Evolutionary conservation across 2,888 invertebrate genomes (phyloP).

Genomic region (Agonopterix alstromeriana): DNA sequence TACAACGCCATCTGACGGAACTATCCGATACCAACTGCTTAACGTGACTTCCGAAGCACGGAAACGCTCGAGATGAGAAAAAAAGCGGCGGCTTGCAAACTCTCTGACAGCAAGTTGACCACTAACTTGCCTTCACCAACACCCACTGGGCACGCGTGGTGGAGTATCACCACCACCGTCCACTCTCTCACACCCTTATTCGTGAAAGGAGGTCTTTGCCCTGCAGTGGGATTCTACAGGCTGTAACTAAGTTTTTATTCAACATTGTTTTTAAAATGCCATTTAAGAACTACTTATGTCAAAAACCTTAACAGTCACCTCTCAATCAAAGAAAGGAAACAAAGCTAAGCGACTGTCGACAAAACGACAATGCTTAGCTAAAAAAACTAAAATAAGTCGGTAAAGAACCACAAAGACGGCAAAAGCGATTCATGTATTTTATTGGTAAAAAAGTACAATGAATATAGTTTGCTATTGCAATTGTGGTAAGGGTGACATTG

Average conservation of each 20-base stretch:
- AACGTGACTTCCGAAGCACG: too few relatives aligned
- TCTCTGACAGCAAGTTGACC: too few relatives aligned
- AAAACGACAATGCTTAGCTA: conserved; percentile 21
- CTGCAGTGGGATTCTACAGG: too few relatives aligned
- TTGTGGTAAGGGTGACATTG: conserved; percentile 40
- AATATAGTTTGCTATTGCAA: conserved; percentile 42
- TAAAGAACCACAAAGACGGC: conserved; percentile 24
- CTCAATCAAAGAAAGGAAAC: conserved; percentile 22
- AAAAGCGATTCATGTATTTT: conserved; percentile 33
- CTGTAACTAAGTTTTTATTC: neutral
- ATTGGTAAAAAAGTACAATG: conserved; percentile 40
- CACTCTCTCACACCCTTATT: too few relatives aligned
- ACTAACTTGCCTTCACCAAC: too few relatives aligned
- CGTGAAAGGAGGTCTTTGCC: too few relatives aligned
- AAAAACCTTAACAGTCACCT: conserved; percentile 15
- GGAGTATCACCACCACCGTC: too few relatives aligned
- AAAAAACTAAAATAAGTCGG: conserved; percentile 20
- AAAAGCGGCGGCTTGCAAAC: too few relatives aligned
- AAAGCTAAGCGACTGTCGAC: conserved; percentile 16
- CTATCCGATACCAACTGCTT: too few relatives aligned
- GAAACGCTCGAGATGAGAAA: too few relatives aligned
- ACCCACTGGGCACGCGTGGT: too few relatives aligned
- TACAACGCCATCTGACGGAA: too few relatives aligned
- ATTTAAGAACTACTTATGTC: neutral
- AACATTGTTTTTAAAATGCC: neutral